Conservation (phyloP, 2,888 invertebrate species). For the Troides helena region DNA sequence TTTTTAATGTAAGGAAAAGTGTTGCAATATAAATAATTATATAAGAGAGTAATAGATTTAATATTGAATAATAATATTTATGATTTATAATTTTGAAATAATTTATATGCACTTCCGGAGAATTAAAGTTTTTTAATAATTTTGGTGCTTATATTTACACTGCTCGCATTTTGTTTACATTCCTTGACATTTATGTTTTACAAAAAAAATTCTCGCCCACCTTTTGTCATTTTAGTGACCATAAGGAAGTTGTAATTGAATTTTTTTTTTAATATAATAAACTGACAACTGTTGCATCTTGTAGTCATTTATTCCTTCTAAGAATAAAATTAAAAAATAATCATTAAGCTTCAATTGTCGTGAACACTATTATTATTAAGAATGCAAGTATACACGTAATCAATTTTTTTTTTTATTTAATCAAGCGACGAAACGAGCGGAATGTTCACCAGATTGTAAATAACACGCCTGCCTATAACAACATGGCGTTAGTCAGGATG, state of each 20-base stretch:
- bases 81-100: background rate
- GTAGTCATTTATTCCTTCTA: background rate
- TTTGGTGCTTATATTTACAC: constrained; percentile 18
- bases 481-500: no score
- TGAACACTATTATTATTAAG: no score
- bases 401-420: no score
- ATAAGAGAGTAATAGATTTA: constrained; percentile 4
- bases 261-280: constrained; percentile 34
- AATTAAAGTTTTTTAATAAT: constrained; percentile 1
- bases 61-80: constrained; percentile 1
- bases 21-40: constrained; percentile 29
- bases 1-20: constrained; percentile 37
- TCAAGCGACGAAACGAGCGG: no score
- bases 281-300: constrained; percentile 11
- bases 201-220: constrained; percentile 15
- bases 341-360: background rate
- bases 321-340: background rate
- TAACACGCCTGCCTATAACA: no score
- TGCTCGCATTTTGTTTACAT: constrained; percentile 31
- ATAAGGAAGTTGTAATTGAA: constrained; percentile 14
- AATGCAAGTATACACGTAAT: no score
- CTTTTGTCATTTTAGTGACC: constrained; percentile 31
- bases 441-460: no score
- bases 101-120: constrained; percentile 17
- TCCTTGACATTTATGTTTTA: constrained; percentile 17